Base-by-base conservation (phyloP, 1,140 invertebrate species). In the Drosophila eugracilis region DNA sequence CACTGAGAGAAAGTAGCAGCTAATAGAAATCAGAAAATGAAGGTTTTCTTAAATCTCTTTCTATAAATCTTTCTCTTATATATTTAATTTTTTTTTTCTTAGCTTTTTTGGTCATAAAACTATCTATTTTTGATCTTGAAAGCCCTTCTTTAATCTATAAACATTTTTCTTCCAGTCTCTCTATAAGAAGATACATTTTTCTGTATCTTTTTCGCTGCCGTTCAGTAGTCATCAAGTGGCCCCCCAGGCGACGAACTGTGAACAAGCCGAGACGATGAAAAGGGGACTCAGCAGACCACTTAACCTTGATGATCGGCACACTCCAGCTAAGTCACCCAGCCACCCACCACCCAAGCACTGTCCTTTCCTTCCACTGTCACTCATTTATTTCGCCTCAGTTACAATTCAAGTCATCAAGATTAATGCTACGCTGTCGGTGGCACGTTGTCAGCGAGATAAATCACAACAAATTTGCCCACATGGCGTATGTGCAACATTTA, bases 301-400 rank as follows among this genome's bases (percentile, higher is more conserved):
- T 77, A 76, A 76, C 80, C 80, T 79, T 85, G 76, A 59, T 76
- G 80, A 83, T 84, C 79, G 60, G 28, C 72, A 67, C 52, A 62
- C 67, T 30, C 50, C 50, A 70, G 50, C 49, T 41, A 62, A 54
- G 30, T 14, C 57, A 47, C 41, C 60, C 59, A 36, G n/a, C 54
- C 14, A 60, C 22, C 60, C 39, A 14, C 9, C 30, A 14, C 19
- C 55, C 50, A 28, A 21, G 0, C 10, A 17, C 15, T 30, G 7
- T 30, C 41, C 66, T 52, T 36, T 55, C 36, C 9, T n/a, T 10
- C 6, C 15, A 9, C 22, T 54, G 28, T 26, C 19, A 6, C 32
- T 44, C 50, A 49, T 54, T 71, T 70, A 48, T 69, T 52, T 50
- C 19, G 26, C 28, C 45, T 66, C 62, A 17, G 21, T 34, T 67